Conservation (phyloP, 2,113 vertebrate genomes). For the Ptychochromis oligacanthus region DNA sequence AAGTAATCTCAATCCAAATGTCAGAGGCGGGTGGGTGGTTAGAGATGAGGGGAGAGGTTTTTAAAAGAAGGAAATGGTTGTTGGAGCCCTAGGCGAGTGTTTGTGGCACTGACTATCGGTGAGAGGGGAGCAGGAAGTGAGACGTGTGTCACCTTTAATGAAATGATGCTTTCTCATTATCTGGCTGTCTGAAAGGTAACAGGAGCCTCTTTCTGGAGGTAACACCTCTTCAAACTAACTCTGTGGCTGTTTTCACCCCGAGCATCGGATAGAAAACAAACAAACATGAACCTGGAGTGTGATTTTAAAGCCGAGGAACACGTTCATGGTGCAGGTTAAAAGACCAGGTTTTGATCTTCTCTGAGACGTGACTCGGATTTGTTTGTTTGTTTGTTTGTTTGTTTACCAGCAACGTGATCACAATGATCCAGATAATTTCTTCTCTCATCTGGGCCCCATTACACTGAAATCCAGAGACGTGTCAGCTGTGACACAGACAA, state of each 20-base stretch:
- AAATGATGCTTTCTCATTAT: slow-evolving; percentile 51
- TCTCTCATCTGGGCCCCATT: not conserved
- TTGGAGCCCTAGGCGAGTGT: slow-evolving; percentile 34
- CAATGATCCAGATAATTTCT: not conserved
- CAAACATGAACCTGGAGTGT: not conserved
- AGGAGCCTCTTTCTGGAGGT: slow-evolving; percentile 2
- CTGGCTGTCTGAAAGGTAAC: slow-evolving; percentile 12
- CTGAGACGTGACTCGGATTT: not conserved
- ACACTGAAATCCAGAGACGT: not conserved
- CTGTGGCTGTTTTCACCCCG: not conserved
- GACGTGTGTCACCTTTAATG: slow-evolving; percentile 51
- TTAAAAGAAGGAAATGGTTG: slow-evolving; percentile 28
- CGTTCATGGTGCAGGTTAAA: not conserved
- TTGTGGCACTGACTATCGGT: not conserved
- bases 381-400: not conserved
- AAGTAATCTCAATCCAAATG: slow-evolving; percentile 72
- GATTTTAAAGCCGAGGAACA: not conserved
- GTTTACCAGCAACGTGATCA: too few species aligned
- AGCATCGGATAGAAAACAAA: not conserved
- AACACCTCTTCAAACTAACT: slow-evolving; percentile 4
- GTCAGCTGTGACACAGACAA: not conserved
- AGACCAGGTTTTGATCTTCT: not conserved
- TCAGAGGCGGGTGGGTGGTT: slow-evolving; percentile 36
- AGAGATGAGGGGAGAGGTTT: not conserved
- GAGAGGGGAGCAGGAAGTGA: slow-evolving; percentile 8